Evolutionary conservation across 2,888 invertebrate genomes (phyloP), one percentile per base, ranked within the genome.

Genomic region (Dysmachus trigonus): DNA sequence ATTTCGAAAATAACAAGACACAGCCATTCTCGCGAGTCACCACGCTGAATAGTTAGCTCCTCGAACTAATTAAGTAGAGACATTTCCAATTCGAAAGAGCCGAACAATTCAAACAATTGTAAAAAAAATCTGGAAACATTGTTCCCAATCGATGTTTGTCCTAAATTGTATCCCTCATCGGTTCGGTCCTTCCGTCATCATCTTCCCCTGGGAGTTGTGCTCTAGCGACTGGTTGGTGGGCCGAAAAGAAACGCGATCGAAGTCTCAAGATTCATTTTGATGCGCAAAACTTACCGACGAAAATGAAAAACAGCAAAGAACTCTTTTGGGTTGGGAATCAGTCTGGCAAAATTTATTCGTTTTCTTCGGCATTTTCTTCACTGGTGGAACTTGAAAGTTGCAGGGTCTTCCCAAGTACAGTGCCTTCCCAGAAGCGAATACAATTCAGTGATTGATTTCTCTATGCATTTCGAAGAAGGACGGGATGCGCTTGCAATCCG

Each of bases 401-500:
- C 2, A 62, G 22, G 62, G 22, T 62, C 8, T 27, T 27, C 27
- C 18, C 7, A 27, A 62, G 62, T 22, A 62, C 62, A 62, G 27
- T 27, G 62, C 2, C 62, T 62, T 62, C 27, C 62, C 62, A 62
- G 62, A 62, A 62, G 38, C 51, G 74, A 85, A 85, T 85, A 85
- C 47, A 85, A 74, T 85, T 85, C 85, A 74, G 33, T 85, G 85
- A 85, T 85, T 85, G 85, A 85, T 85, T 85, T 85, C 71, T 35
- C 47, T 13, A 51, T 85, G 85, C 85, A 85, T 85, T 74, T 85
- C 51, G 47, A 74, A 74, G 51, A 31, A 72, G 2, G 18, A 30
- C 33, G 27, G 7, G 33, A 27, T 27, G 47, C 38, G 35, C 33
- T 30, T 77, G 47, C 22, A 27, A 15, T 1, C 10, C 6, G 31